Evolutionary conservation across 2,888 invertebrate genomes (phyloP).

Genomic region (Dascillus cervinus): DNA sequence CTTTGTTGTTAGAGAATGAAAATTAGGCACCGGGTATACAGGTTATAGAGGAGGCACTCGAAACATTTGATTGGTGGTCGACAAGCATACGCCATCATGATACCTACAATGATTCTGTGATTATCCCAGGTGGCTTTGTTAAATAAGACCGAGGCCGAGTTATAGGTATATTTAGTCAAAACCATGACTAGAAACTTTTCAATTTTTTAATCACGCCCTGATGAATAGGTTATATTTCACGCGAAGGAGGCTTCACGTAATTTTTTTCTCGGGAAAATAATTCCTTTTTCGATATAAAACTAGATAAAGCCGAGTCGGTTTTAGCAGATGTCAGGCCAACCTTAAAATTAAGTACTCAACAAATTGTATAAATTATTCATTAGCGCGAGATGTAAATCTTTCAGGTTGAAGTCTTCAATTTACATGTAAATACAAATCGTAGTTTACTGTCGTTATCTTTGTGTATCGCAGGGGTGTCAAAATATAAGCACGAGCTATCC

Average conservation of each 20-base stretch:
- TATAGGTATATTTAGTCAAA: slow-evolving; percentile 8
- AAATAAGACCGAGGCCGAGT: slow-evolving; percentile 14
- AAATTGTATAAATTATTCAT: slow-evolving; percentile 16
- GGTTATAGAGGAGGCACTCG: slow-evolving; percentile 15
- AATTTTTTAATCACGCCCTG: slow-evolving; percentile 4
- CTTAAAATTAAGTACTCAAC: slow-evolving; percentile 14
- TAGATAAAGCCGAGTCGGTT: no score
- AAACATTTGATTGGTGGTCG: slow-evolving; percentile 17
- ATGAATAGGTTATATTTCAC: background rate
- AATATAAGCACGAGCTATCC: slow-evolving; percentile 22
- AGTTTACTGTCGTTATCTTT: slow-evolving; percentile 19
- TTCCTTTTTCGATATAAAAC: no score
- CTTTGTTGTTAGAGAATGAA: slow-evolving; percentile 10
- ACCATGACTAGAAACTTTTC: slow-evolving; percentile 13
- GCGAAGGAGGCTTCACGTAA: background rate
- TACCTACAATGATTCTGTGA: slow-evolving; percentile 15
- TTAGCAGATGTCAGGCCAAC: slow-evolving; percentile 7
- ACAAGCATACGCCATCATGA: slow-evolving; percentile 16
- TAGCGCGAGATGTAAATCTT: slow-evolving; percentile 18
- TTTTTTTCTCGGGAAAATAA: background rate
- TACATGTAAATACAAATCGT: slow-evolving; percentile 21
- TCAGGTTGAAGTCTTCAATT: slow-evolving; percentile 18
- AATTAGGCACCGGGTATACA: slow-evolving; percentile 17
- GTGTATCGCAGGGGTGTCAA: slow-evolving; percentile 22
- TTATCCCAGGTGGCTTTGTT: slow-evolving; percentile 19